These are phyloP conservation scores for Drosophila koepferae DNA, from an alignment of 2,888 invertebrate species.

Conservation along the genomic window DNA sequence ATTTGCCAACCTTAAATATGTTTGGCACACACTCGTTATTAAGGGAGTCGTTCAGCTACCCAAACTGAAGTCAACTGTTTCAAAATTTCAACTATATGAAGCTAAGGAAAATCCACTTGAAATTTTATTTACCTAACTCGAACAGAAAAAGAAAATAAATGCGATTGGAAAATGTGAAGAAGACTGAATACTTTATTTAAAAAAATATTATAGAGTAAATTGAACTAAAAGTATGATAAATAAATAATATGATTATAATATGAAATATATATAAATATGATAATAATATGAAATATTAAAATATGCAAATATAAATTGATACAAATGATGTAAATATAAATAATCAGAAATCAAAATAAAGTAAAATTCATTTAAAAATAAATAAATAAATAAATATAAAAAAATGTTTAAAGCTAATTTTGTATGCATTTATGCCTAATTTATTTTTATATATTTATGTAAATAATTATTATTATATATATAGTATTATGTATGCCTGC, in stretches of 20 bases:
- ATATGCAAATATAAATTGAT: not conserved
- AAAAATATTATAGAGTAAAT: not conserved
- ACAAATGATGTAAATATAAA: not conserved
- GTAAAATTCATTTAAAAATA: too few relatives aligned
- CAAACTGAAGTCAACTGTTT: conserved; percentile 11
- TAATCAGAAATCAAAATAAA: too few relatives aligned
- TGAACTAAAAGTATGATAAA: too few relatives aligned
- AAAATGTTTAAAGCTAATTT: too few relatives aligned
- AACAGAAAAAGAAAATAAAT: not conserved
- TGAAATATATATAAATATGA: too few relatives aligned
- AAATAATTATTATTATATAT: too few relatives aligned
- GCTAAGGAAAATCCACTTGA: conserved; percentile 41
- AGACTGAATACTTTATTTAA: conserved; percentile 11
- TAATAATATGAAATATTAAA: too few relatives aligned
- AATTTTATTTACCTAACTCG: conserved; percentile 52
- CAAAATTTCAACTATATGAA: conserved; percentile 38
- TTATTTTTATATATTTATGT: too few relatives aligned
- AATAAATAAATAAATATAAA: too few relatives aligned
- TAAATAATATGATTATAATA: too few relatives aligned
- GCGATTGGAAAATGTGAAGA: not conserved
- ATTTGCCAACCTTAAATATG: conserved; percentile 66
- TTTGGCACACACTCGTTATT: conserved; percentile 40
- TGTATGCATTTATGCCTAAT: too few relatives aligned
- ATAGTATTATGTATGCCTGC: too few relatives aligned
- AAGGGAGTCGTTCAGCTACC: conserved; percentile 9